Conservation (phyloP, 2,888 invertebrate genomes). For the Papilio protenor region DNA sequence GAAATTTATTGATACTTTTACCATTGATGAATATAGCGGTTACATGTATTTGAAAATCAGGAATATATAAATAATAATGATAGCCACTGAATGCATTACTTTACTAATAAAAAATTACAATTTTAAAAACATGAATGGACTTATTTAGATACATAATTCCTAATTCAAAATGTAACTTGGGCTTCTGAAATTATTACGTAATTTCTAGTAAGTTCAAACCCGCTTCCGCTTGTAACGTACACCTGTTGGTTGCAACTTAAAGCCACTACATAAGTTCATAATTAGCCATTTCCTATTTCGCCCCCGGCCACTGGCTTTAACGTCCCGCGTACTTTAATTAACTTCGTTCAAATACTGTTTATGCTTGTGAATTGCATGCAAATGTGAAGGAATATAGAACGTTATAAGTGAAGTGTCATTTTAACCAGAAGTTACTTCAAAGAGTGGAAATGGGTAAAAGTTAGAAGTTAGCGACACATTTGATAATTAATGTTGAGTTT, state of each 20-base stretch:
- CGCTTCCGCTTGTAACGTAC: constrained; percentile 51
- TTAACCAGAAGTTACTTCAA: background rate
- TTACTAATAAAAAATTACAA: background rate
- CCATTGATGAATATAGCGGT: background rate
- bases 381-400: background rate
- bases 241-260: constrained; percentile 61
- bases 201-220: background rate
- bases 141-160: no score
- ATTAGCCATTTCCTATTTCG: constrained; percentile 82
- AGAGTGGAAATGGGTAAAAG: background rate
- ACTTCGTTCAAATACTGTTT: constrained; percentile 56
- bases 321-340: constrained; percentile 73
- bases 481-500: no score
- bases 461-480: background rate
- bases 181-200: background rate
- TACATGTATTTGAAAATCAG: background rate
- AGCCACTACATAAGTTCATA: constrained; percentile 79
- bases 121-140: no score
- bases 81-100: background rate
- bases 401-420: background rate
- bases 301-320: constrained; percentile 69
- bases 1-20: background rate
- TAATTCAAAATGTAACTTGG: background rate
- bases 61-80: background rate
- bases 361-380: constrained; percentile 14